Evolutionary conservation across 2,113 vertebrate species (phyloP), one percentile per base, ranked within the genome.

Genomic region (Pangasianodon hypophthalmus): DNA sequence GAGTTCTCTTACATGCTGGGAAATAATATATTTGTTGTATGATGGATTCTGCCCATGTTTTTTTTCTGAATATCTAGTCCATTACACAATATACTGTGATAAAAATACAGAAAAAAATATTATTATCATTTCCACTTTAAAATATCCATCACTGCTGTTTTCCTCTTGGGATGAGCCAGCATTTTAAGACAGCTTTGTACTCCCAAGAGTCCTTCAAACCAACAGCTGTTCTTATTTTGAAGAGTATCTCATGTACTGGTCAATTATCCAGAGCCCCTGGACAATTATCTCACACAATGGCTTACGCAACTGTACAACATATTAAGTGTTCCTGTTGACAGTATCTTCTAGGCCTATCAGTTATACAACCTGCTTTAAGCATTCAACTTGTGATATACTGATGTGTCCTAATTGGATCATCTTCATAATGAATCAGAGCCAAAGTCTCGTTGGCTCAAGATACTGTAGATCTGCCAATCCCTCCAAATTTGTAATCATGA

Each of bases 261-360:
- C 54, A 84, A 84, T 84, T 60, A 83, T 83, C 8, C 52, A 60
- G 18, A 58, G 54, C 32, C n/a, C 54, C 54, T 84, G 18, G 54
- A 84, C 81, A 84, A 26, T 84, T 44, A 37, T 83, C 32, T 58
- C 32, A 83, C 52, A 9, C 81, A 24, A 3, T 37, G 18, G 18
- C 50, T 56, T 82, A 8, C 14, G 56, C 80, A 87, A 77, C 50
- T 73, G 41, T 46, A 56, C 1, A 71, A 32, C 46, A 62, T 14
- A 6, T 83, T 90, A 62, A 85, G 87, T 82, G 32, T 90, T 90
- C 88, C 50, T 85, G 46, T 64, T 91, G 32, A 84, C 54, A 44
- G 32, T 44, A 84, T 44, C 16, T 7, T 60, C 9, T 5, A 83
- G 1, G 81, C 32, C 5, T 84, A 60, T 60, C 82, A 60, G 82